Evolutionary conservation across 1,140 invertebrate genomes (phyloP).

Genomic region (Nomia melanderi): DNA sequence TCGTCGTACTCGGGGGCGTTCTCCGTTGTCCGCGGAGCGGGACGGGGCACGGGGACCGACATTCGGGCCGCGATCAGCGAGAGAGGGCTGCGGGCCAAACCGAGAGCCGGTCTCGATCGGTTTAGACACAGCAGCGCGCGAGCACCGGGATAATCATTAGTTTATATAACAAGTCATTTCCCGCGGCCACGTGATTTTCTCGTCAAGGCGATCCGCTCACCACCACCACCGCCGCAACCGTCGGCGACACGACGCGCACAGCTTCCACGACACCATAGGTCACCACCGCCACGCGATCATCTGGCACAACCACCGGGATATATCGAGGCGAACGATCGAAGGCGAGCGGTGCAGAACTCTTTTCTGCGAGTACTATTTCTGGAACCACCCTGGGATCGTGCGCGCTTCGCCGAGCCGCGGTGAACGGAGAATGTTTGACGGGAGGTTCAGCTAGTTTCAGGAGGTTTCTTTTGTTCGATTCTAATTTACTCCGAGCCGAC

Average conservation of each 20-base stretch:
- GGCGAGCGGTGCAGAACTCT: no score
- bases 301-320: constrained; percentile 16
- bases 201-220: constrained; percentile 79
- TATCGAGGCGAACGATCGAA: neutral
- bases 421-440: no score
- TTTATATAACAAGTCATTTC: constrained; percentile 81
- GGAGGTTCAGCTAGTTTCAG: no score
- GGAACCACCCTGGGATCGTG: no score
- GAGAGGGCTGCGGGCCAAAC: constrained; percentile 23
- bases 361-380: no score
- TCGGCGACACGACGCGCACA: constrained; percentile 41
- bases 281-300: constrained; percentile 41
- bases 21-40: constrained; percentile 57
- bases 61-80: no score
- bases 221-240: constrained; percentile 49
- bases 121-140: constrained; percentile 59
- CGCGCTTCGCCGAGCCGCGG: no score
- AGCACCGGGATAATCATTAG: constrained; percentile 75
- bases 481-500: no score
- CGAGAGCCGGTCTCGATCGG: constrained; percentile 33
- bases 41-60: no score
- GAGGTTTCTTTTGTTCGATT: no score
- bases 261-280: constrained; percentile 60
- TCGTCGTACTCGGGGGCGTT: constrained; percentile 50
- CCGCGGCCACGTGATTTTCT: constrained; percentile 79